Base-by-base conservation (phyloP, 2,797 vertebrate genomes). In the Acanthurus tractus region DNA sequence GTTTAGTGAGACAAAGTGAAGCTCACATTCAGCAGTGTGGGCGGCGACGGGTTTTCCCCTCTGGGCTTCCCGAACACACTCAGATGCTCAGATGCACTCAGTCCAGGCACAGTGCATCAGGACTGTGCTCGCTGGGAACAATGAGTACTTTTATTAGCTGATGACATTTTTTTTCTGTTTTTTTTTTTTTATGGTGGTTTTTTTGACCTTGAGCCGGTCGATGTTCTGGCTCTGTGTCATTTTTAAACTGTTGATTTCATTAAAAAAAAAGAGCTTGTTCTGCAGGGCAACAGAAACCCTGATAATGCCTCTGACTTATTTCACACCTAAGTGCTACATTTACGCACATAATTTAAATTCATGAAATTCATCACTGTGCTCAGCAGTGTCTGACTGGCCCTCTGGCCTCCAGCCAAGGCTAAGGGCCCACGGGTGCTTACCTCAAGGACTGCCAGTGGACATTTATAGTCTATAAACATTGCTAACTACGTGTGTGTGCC, bases 101-200 rank as follows among this genome's bases (percentile, higher is more conserved):
- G 65, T 53, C 10, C 65, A 25, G 13, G 17, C 22, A 8, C n/a
- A 20, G n/a, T 15, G 52, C 3, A 53, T 49, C 36, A 22, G n/a
- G 6, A 46, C 69, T 15, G 29, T 34, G 18, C 45, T 55, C 44
- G 36, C 55, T 1, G 54, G 53, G 68, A 79, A 79, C 81, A 55
- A 55, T 29, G 65, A 10, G 76, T 79, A 6, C 74, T 68, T 65
- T 59, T 42, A 59, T 54, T 74, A 67, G 48, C 73, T 42, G 66
- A 29, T 72, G 71, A 77, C 55, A 69, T 71, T 82, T 81, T 77
- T 78, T 63, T 67, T 74, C 81, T 82, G 66, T 71, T 82, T 81
- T 77, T 78, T 63, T 67, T 74, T 82, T 82, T 77, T 78, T 63
- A 78, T 14, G 2, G 63, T 70, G 70, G 55, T 11, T 45, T 6